Conservation (phyloP, 2,113 vertebrate species). For the Brachyhypopomus gauderio region DNA sequence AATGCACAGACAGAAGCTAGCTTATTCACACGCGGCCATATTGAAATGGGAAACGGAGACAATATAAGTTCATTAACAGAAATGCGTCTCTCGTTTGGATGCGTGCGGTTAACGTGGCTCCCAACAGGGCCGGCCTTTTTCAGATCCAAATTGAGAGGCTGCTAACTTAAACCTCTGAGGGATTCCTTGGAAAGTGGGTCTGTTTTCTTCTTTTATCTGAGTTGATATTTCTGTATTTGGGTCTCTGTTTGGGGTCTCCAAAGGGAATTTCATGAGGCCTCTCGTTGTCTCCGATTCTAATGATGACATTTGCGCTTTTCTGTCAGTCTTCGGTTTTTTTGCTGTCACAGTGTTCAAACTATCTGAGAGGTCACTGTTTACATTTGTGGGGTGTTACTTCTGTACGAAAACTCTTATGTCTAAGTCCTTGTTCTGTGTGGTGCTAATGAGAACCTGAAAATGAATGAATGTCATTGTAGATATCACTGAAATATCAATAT, state of each 20-base stretch:
- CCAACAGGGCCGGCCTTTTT: slow-evolving; percentile 59
- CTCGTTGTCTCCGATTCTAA: slow-evolving; percentile 34
- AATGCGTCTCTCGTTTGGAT: slow-evolving; percentile 58
- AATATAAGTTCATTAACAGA: slow-evolving; percentile 62
- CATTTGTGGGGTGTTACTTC: not conserved
- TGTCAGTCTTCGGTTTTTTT: slow-evolving; percentile 26
- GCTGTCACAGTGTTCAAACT: not conserved
- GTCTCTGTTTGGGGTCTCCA: slow-evolving; percentile 61
- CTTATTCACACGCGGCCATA: not conserved
- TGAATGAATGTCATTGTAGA: slow-evolving; percentile 23
- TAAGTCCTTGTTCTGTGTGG: not conserved
- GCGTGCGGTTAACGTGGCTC: slow-evolving; percentile 54
- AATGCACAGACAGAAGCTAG: slow-evolving; percentile 9
- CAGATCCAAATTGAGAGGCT: slow-evolving; percentile 52
- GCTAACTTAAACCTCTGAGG: slow-evolving; percentile 51
- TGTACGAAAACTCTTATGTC: not conserved
- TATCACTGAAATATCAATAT: not conserved
- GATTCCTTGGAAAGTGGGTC: slow-evolving; percentile 54
- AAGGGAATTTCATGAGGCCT: slow-evolving; percentile 38
- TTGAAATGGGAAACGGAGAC: slow-evolving; percentile 38
- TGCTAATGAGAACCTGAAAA: not conserved
- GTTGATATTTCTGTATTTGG: slow-evolving; percentile 70
- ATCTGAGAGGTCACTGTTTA: slow-evolving; percentile 25
- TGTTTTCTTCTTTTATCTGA: slow-evolving; percentile 63
- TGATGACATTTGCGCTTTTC: slow-evolving; percentile 51